phyloP scores from a whole-genome alignment of 2,797 vertebrate species.

The Chrysocyon brachyurus region DNA sequence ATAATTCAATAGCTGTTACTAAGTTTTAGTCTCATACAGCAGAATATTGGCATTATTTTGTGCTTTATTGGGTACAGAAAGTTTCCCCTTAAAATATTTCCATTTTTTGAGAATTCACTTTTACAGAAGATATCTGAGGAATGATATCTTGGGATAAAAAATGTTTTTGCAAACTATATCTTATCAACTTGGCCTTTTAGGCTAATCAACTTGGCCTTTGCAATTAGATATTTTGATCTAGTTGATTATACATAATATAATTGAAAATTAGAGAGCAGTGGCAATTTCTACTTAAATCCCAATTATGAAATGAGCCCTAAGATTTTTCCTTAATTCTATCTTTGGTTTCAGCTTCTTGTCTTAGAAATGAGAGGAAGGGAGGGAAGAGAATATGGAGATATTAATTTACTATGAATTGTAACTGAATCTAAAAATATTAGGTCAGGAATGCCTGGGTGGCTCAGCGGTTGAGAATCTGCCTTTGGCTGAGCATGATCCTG shows the following conservation, averaged over 20 bases:
- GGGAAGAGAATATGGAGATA: background rate
- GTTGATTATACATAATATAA: background rate
- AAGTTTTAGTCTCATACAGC: background rate
- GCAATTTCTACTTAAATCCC: background rate
- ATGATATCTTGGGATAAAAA: background rate
- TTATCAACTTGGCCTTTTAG: background rate
- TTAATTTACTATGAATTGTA: background rate
- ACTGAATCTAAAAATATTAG: background rate
- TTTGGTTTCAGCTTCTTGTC: background rate
- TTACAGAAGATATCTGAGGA: background rate
- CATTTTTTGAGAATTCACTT: background rate
- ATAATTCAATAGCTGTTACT: background rate
- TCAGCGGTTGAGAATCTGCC: too few species aligned
- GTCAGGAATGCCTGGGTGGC: background rate
- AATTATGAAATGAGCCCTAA: background rate
- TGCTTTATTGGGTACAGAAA: background rate
- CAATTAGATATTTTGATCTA: constrained; percentile 14
- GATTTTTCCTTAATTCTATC: background rate
- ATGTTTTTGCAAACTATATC: background rate
- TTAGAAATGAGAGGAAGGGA: background rate
- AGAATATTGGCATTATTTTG: background rate
- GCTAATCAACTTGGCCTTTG: background rate
- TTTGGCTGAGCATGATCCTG: too few species aligned
- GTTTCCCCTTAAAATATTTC: constrained; percentile 46
- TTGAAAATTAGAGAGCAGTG: constrained; percentile 22